Evolutionary conservation across 2,888 invertebrate species (phyloP), one percentile per base, ranked within the genome.

Genomic region (Macropis europaea): DNA sequence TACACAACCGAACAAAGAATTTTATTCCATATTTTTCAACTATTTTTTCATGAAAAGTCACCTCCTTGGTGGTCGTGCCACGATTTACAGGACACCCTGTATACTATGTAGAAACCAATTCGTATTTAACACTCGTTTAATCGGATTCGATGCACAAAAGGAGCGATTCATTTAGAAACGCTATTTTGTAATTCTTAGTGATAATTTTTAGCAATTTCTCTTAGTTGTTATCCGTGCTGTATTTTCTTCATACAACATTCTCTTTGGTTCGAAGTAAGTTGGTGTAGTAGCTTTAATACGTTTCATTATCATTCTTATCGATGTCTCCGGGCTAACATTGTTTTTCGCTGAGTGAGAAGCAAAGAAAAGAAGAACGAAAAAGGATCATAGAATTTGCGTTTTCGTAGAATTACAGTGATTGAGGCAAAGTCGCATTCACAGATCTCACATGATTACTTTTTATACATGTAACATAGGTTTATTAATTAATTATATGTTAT

Each of bases 341-440:
- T 57, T 60, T 48, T 48, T 64, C 36, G 34, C 62, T 26, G 19
- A 76, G 40, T 15, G 43, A 59, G 17, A 56, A 64, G 48, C 28
- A 68, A 67, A 66, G 62, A 15, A 22, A 26, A 47, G 40, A 30
- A 17, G 2, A 28, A 7, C 17, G 59, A 15, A 59, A 19, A 60
- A 38, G 32, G 52, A 57, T 28, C 3, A 48, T 19, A 56, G 50
- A 64, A 57, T 40, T 53, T 72, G 59, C 69, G 78, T 73, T 62
- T 70, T 34, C 36, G 17, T 69, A 62, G 56, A n/a, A 66, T 63
- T 61, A 63, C 63, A 61, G 54, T 57, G 68, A 85, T 86, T 77
- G 85, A 84, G 83, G 80, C 81, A 79, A 85, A 85, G 86, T 86
- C 87, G 84, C 84, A 81, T 85, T 86, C 84, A 85, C 87, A 87